phyloP scores from a whole-genome alignment of 2,113 vertebrate species.

The Mastomys coucha region DNA sequence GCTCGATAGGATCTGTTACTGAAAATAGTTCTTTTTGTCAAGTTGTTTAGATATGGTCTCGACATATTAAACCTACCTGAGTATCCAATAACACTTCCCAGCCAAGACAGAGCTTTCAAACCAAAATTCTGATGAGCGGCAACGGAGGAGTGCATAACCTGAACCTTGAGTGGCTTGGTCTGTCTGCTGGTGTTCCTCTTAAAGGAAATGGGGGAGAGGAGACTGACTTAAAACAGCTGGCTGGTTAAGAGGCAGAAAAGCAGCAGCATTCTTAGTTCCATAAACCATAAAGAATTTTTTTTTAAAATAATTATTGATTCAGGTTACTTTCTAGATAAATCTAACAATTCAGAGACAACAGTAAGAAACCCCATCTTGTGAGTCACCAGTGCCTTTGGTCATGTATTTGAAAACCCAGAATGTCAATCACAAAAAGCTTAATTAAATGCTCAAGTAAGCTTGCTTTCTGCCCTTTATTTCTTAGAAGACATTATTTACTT shows the following conservation, averaged over 20 bases:
- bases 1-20: neutral
- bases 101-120: constrained; percentile 95
- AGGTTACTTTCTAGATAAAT: constrained; percentile 22
- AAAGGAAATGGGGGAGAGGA: constrained; percentile 78
- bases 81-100: constrained; percentile 95
- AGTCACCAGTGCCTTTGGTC: neutral
- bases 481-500: neutral
- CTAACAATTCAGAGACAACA: neutral
- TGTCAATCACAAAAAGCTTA: neutral
- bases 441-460: constrained; percentile 6
- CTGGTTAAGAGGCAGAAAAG: constrained; percentile 22
- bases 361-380: neutral
- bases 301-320: neutral
- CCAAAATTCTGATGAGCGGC: constrained; percentile 99
- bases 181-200: constrained; percentile 98
- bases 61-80: constrained; percentile 90
- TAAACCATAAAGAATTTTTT: neutral
- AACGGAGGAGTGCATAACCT: constrained; percentile 98
- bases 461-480: constrained; percentile 8
- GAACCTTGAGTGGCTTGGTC: constrained; percentile 96
- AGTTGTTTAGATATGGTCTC: neutral
- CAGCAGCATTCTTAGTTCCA: neutral
- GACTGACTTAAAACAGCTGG: constrained; percentile 65
- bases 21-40: constrained; percentile 44
- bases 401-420: neutral